Conservation (phyloP, 2,888 invertebrate species). For the Microdon myrmicae region DNA sequence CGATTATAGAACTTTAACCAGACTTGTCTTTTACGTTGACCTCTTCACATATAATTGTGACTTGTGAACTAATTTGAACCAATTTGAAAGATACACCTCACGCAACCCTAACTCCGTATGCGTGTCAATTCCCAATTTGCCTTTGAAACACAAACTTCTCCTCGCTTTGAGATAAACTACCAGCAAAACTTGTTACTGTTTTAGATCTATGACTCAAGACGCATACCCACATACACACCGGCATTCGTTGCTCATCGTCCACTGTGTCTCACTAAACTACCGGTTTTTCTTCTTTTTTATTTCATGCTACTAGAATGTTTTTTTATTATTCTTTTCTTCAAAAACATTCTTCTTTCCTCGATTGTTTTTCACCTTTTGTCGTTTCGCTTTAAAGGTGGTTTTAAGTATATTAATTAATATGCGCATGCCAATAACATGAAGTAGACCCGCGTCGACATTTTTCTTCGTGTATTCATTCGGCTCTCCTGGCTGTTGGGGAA, state of each 20-base stretch:
- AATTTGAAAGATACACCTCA: too few species aligned
- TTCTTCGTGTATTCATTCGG: too few species aligned
- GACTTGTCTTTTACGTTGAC: too few species aligned
- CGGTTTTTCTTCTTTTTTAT: conserved; percentile 47
- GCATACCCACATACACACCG: neutral
- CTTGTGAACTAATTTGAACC: too few species aligned
- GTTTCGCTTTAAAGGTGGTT: conserved; percentile 9
- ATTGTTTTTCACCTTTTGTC: conserved; percentile 7
- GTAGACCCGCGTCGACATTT: conserved; percentile 14
- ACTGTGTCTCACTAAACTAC: conserved; percentile 37
- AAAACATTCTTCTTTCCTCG: conserved; percentile 9
- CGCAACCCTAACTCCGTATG: too few species aligned
- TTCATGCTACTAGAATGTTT: conserved; percentile 37
- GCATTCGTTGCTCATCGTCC: neutral
- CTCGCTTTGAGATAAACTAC: conserved; percentile 19
- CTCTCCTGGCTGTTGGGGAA: conserved; percentile 9
- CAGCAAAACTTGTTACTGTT: conserved; percentile 42
- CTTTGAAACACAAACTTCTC: conserved; percentile 37
- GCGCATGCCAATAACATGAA: conserved; percentile 46
- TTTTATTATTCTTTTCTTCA: too few species aligned
- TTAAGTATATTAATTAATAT: conserved; percentile 39
- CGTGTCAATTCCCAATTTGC: too few species aligned
- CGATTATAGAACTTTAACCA: too few species aligned
- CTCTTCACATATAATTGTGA: too few species aligned
- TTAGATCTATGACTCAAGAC: conserved; percentile 8